Evolutionary conservation across 2,888 invertebrate genomes (phyloP).

Genomic region (Pseudococcus longispinus): DNA sequence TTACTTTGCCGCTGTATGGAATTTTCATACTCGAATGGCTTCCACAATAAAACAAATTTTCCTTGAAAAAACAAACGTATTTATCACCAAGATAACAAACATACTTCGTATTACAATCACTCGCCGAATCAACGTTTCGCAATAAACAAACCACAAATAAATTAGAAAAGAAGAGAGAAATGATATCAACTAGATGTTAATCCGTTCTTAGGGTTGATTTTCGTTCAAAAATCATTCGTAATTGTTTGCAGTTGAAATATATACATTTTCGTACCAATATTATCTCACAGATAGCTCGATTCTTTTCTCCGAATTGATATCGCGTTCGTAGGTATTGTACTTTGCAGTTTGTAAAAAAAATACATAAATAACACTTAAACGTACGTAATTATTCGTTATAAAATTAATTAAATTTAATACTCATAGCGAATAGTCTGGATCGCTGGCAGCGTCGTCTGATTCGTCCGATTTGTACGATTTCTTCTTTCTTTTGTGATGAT

Average conservation of each 20-base stretch:
- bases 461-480: conserved; percentile 64
- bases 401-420: conserved; percentile 47
- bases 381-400: not conserved
- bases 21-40: not conserved
- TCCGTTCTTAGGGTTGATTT: not conserved
- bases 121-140: not conserved
- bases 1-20: not conserved
- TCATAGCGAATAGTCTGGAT: conserved; percentile 65
- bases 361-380: not conserved
- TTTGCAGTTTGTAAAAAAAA: not conserved
- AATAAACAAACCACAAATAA: not conserved
- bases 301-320: not conserved
- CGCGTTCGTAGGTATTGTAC: not conserved
- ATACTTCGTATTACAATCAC: not conserved
- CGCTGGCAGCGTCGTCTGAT: conserved; percentile 73
- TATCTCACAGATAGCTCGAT: not conserved
- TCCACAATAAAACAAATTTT: not conserved
- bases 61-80: not conserved
- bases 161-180: not conserved
- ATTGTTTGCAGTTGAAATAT: not conserved
- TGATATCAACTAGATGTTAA: not conserved
- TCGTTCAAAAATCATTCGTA: not conserved
- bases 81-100: not conserved
- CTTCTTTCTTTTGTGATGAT: conserved; percentile 61
- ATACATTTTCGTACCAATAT: not conserved